Base-by-base conservation (phyloP, 2,797 vertebrate genomes). In the Dermochelys coriacea region DNA sequence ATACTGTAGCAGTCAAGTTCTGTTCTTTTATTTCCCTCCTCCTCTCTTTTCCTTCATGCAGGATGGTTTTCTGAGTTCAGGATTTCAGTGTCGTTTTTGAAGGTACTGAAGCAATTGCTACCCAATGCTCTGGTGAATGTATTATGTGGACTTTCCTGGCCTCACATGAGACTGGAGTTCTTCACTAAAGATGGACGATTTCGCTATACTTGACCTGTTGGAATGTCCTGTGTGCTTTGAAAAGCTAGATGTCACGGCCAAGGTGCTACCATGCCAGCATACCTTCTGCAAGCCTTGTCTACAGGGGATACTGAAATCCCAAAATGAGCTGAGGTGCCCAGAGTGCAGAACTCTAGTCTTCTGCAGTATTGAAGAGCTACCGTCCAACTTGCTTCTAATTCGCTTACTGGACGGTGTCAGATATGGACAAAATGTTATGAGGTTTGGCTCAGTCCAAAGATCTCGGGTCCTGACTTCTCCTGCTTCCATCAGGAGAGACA, bases 181-280 rank as follows among this genome's bases (percentile, higher is more conserved):
- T 59, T 88, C 92, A 5, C 95, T 96, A 98, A 98, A 49, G 95
- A 99, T 99, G 99, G 99, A 99, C 96, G 98, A 99, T 71, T 90
- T 99, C 92, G 97, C 98, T 88, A 96, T 99, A 55, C 97, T 98
- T 71, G 98, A 99, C 96, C 95, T 99, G 93, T 95, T 99, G 98
- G 98, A 99, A 96, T 99, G 99, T 93, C 99, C 99, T 5, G 98
- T 99, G 97, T 99, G 99, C 97, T 97, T 98, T n/a, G 98, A 99
- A 89, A 99, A 98, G 94, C 98, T 99, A 80, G 99, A 99, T 4
- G 97, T 95, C 93, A 98, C 99, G 0, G 99, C 99, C 5, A 99
- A 99, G 96, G 99, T 99, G 85, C 98, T 99, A 85, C 99, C 99
- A 25, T 99, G 99, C 98, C 99, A 99, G 97, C 99, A 99, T 98